These are phyloP conservation scores for Bombycilla garrulus DNA, from an alignment of 2,113 vertebrate genomes.

Conservation along the genomic window DNA sequence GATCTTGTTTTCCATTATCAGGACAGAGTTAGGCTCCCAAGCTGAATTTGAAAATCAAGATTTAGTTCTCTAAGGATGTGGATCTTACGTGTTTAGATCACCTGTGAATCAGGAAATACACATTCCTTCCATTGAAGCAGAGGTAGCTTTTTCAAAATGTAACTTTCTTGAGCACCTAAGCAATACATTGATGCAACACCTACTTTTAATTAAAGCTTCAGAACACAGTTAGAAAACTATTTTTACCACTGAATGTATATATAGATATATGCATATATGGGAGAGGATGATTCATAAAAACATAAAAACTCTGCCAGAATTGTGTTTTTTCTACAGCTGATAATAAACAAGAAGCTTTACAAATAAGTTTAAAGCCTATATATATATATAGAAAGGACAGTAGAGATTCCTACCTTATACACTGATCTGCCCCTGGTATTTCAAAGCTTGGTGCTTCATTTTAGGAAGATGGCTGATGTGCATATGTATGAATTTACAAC, in stretches of 20 bases:
- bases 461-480: not conserved
- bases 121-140: not conserved
- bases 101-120: not conserved
- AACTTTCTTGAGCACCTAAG: not conserved
- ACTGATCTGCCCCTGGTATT: not conserved
- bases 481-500: not conserved
- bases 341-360: not conserved
- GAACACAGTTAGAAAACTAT: not conserved
- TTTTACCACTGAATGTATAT: not conserved
- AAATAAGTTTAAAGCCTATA: not conserved
- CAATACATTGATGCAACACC: not conserved
- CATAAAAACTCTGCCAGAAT: not conserved
- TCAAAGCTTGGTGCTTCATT: not conserved
- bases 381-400: not conserved
- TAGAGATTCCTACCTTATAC: not conserved
- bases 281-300: not conserved
- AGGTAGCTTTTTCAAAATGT: not conserved
- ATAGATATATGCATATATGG: fast-evolving
- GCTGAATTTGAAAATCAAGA: not conserved
- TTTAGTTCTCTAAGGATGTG: not conserved
- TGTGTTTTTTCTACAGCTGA: not conserved
- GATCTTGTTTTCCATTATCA: not conserved
- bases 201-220: not conserved
- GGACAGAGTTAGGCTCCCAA: not conserved
- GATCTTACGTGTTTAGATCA: not conserved